These are phyloP conservation scores for Sandelia bainsii DNA, from an alignment of 2,797 vertebrate genomes.

Conservation along the genomic window DNA sequence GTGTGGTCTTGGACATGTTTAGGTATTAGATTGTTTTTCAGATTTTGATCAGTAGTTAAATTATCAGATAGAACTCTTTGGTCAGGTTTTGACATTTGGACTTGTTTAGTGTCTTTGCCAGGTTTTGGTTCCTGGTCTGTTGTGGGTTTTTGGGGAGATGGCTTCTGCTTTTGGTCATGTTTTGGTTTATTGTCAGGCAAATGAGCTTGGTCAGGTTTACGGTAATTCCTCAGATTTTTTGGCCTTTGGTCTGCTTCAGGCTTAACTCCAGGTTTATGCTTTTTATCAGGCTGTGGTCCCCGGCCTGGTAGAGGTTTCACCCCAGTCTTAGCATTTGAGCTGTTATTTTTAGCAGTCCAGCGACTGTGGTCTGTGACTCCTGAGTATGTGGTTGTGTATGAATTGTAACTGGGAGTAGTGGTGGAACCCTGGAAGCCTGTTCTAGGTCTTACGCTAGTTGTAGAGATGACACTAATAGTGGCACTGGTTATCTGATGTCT, in stretches of 20 bases:
- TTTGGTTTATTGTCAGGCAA: slow-evolving; percentile 44
- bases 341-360: slow-evolving; percentile 48
- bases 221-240: slow-evolving; percentile 48
- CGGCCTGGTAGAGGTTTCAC: slow-evolving; percentile 34
- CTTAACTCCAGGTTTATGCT: slow-evolving; percentile 45
- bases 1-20: slow-evolving; percentile 20
- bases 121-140: slow-evolving; percentile 39
- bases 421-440: slow-evolving; percentile 20
- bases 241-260: slow-evolving; percentile 40
- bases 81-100: slow-evolving; percentile 39
- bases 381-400: slow-evolving; percentile 32
- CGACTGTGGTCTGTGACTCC: slow-evolving; percentile 9
- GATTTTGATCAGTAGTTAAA: slow-evolving; percentile 43
- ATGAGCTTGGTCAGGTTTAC: slow-evolving; percentile 46
- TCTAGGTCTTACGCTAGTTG: slow-evolving; percentile 16
- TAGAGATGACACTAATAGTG: background rate
- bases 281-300: slow-evolving; percentile 36
- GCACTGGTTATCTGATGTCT: slow-evolving; percentile 23
- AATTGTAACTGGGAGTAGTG: slow-evolving; percentile 23
- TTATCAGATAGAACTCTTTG: slow-evolving; percentile 29
- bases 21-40: slow-evolving; percentile 13
- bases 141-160: slow-evolving; percentile 39
- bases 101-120: slow-evolving; percentile 18
- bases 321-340: slow-evolving; percentile 35
- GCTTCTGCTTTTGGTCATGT: slow-evolving; percentile 46